Evolutionary conservation across 2,113 vertebrate species (phyloP), one percentile per base, ranked within the genome.

Genomic region (Oncorhynchus mykiss): DNA sequence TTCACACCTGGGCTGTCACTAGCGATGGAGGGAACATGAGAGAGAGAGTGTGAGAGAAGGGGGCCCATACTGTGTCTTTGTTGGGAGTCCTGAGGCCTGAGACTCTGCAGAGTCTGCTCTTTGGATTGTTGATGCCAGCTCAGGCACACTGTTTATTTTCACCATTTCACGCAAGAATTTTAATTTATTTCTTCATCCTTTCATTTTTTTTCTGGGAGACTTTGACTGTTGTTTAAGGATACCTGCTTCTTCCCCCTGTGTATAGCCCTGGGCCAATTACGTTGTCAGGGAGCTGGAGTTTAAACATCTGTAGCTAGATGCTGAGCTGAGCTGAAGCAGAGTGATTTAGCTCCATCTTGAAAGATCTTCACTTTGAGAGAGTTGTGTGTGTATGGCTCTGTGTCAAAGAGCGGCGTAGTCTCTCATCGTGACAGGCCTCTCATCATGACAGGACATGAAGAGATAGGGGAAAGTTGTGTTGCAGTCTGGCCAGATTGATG

Each of bases 71-170:
- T 70, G 87, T 85, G 81, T 91, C 93, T 89, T 88, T 78, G 84
- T 81, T 90, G 90, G 91, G 87, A 79, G 87, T 86, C 87, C 39
- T 9, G 74, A 27, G 79, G 73, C 70, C 91, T 98, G 97, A 98
- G 92, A 92, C 96, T 95, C 93, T 85, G 81, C 97, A 98, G 97
- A 95, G 93, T 89, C 92, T 85, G 89, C 93, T 82, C 95, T 93
- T 93, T 84, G 93, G 95, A 93, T 95, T 92, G 94, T 94, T 93
- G 94, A 94, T 96, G 95, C 95, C 95, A 96, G 91, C 93, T 94
- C 93, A 93, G 93, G 94, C 95, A 91, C 91, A 91, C 96, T 99
- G 96, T 98, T 97, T 98, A 98, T 99, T 98, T 98, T 98, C 95
- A 96, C 93, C 92, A 87, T 95, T 95, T 95, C 94, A 94, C 96